Conservation (phyloP, 2,888 invertebrate species). For the Malachius bipustulatus region DNA sequence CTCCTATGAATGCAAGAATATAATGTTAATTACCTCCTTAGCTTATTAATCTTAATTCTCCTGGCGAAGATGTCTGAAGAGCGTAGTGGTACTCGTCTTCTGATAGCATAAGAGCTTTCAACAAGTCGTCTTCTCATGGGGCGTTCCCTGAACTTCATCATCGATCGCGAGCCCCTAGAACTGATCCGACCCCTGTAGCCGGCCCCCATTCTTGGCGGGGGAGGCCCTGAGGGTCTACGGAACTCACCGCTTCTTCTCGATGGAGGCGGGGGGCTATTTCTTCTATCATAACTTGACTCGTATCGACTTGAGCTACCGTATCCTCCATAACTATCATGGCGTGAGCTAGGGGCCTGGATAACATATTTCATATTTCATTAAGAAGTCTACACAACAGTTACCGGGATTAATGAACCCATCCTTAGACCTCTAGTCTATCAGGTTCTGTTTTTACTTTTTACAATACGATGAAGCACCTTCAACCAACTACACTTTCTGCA, state of each 20-base stretch:
- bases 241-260: constrained; percentile 33
- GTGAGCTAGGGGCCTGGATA: constrained; percentile 36
- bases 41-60: constrained; percentile 35
- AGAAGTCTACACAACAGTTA: no score
- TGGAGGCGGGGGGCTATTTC: constrained; percentile 35
- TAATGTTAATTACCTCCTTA: constrained; percentile 41
- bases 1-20: no score
- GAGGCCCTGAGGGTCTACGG: constrained; percentile 31
- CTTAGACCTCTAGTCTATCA: constrained; percentile 28
- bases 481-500: no score
- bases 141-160: constrained; percentile 39
- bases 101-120: constrained; percentile 44
- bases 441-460: constrained; percentile 9
- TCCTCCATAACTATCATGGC: constrained; percentile 38
- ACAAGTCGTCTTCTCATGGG: constrained; percentile 44
- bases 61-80: constrained; percentile 34
- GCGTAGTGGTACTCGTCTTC: constrained; percentile 37
- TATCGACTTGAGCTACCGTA: constrained; percentile 42
- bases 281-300: constrained; percentile 44
- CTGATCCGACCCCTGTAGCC: constrained; percentile 33
- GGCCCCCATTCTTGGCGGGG: constrained; percentile 27
- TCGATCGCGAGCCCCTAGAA: constrained; percentile 38
- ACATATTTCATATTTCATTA: not conserved
- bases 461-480: no score
- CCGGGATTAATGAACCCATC: no score